A percentile compares a stretch with the other conserved stretches of the same genome.
Evolutionary conservation across 2,797 vertebrate species (phyloP).

Genomic region (Mus spretus): DNA sequence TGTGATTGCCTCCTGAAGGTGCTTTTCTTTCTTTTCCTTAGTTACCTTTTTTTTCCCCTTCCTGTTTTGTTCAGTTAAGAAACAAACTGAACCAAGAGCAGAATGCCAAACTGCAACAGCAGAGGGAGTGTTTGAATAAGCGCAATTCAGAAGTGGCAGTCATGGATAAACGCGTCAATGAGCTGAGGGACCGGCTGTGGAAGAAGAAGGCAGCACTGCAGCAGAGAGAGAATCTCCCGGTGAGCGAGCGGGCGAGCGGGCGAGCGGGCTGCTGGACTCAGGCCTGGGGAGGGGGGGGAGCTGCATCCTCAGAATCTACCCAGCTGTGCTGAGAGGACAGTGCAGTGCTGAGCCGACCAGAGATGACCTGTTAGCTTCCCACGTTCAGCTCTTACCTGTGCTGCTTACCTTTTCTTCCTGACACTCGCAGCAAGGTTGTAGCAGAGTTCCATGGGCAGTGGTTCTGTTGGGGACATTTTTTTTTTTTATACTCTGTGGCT

Average conservation of each 20-base stretch:
- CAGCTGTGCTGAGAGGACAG: background rate
- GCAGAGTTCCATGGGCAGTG: background rate
- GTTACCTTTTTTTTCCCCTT: background rate
- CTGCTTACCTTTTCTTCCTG: slow-evolving; percentile 67
- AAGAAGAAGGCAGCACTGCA: slow-evolving; percentile 97
- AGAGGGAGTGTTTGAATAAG: slow-evolving; percentile 95
- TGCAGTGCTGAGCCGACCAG: background rate
- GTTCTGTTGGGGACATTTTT: background rate
- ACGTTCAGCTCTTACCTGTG: slow-evolving; percentile 8
- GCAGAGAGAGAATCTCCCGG: slow-evolving; percentile 94
- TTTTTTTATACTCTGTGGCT: background rate
- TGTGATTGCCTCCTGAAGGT: slow-evolving; percentile 29
- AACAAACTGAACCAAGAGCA: slow-evolving; percentile 98
- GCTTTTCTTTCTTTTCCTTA: slow-evolving; percentile 30
- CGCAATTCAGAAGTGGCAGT: slow-evolving; percentile 94
- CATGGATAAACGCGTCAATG: slow-evolving; percentile 96
- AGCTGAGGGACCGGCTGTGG: slow-evolving; percentile 95
- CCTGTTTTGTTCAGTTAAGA: slow-evolving; percentile 91
- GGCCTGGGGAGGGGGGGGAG: background rate
- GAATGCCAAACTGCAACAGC: slow-evolving; percentile 95
- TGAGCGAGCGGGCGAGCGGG: slow-evolving; percentile 90
- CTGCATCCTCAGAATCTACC: background rate
- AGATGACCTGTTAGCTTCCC: background rate
- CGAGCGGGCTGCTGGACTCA: slow-evolving; percentile 86
- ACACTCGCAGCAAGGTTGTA: slow-evolving; percentile 17